phyloP scores from a whole-genome alignment of 2,113 vertebrate genomes.

The Donacobius atricapilla region DNA sequence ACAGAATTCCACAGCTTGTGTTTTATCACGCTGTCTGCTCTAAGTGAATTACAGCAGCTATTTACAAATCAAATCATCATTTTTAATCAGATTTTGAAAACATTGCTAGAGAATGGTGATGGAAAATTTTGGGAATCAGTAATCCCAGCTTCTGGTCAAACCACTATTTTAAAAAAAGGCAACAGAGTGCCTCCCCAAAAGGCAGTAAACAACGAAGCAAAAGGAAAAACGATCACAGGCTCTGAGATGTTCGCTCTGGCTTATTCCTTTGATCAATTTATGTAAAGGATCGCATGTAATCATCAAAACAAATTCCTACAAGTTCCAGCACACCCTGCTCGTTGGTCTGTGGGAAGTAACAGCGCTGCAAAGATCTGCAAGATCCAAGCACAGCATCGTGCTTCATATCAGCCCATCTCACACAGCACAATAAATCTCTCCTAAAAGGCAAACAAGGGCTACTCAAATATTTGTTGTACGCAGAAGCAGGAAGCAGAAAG shows the following conservation, averaged over 20 bases:
- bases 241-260: not conserved
- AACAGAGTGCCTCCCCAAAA: not conserved
- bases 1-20: not conserved
- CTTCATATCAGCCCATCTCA: not conserved
- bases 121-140: not conserved
- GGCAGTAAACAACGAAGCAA: not conserved
- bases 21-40: not conserved
- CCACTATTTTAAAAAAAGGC: not conserved
- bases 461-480: not conserved
- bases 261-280: not conserved
- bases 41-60: not conserved
- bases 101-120: accelerated
- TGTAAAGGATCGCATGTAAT: not conserved
- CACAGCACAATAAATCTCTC: not conserved
- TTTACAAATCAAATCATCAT: not conserved
- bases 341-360: not conserved
- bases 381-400: not conserved
- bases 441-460: constrained; percentile 22
- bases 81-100: not conserved
- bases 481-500: constrained; percentile 3
- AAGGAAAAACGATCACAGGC: not conserved
- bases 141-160: not conserved
- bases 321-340: not conserved
- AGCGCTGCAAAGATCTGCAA: not conserved
- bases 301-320: not conserved